These are phyloP conservation scores for Danio jaintianensis DNA, from an alignment of 2,797 vertebrate species.

Conservation along the genomic window DNA sequence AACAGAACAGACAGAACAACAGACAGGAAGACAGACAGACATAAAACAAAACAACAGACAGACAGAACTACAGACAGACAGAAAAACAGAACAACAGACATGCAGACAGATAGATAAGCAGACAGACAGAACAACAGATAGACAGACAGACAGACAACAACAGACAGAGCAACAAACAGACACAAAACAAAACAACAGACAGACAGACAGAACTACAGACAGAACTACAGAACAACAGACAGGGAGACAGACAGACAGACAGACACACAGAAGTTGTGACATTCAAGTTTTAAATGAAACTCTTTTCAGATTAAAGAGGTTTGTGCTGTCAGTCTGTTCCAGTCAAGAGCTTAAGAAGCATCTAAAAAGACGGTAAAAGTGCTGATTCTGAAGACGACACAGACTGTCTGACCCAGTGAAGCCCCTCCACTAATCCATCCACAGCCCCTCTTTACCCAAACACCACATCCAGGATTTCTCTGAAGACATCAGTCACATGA, in stretches of 20 bases:
- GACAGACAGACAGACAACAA: neutral
- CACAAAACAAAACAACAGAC: no score
- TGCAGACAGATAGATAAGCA: neutral
- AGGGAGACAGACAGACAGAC: no score
- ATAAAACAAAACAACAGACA: neutral
- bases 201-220: no score
- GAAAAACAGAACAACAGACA: neutral
- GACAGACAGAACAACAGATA: neutral
- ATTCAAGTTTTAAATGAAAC: neutral
- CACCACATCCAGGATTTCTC: constrained; percentile 79
- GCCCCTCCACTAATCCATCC: constrained; percentile 75
- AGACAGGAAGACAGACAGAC: neutral
- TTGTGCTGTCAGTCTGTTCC: neutral
- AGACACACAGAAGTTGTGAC: neutral
- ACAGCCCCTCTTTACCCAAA: constrained; percentile 70
- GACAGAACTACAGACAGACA: accelerated
- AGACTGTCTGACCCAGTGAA: constrained; percentile 76
- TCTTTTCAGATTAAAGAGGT: neutral
- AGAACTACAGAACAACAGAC: neutral
- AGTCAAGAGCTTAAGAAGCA: constrained; percentile 19
- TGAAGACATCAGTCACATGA: constrained; percentile 80
- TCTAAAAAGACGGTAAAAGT: constrained; percentile 43
- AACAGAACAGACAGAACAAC: no score
- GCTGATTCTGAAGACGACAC: constrained; percentile 61
- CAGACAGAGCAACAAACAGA: no score